Conservation (phyloP, 2,888 invertebrate species). For the Merodon equestris region DNA sequence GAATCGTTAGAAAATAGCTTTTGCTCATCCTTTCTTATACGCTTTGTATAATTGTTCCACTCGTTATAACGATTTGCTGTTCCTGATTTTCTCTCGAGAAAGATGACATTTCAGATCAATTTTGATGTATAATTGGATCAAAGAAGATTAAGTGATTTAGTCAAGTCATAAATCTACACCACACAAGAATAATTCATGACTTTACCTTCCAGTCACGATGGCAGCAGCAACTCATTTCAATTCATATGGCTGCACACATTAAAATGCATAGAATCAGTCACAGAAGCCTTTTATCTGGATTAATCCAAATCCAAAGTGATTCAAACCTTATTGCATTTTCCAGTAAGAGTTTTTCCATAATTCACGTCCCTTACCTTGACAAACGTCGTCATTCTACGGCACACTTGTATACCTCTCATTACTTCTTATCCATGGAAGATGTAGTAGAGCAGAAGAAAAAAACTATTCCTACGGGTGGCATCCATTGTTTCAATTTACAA, state of each 20-base stretch:
- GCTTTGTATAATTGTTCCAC: too few relatives aligned
- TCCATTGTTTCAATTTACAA: conserved; percentile 59
- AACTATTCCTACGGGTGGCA: conserved; percentile 48
- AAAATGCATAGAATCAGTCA: conserved; percentile 10
- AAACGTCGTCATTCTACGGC: conserved; percentile 41
- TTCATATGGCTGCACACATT: conserved; percentile 18
- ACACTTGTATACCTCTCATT: conserved; percentile 58
- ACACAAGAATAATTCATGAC: conserved; percentile 25
- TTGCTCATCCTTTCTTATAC: too few relatives aligned
- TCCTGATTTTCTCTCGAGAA: too few relatives aligned
- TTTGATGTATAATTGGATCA: too few relatives aligned
- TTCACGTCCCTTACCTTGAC: conserved; percentile 33
- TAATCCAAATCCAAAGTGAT: conserved; percentile 8
- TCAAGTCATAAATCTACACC: conserved; percentile 19
- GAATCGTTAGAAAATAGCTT: too few relatives aligned
- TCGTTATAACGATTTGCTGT: too few relatives aligned
- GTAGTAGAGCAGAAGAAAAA: too few relatives aligned
- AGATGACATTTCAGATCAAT: too few relatives aligned
- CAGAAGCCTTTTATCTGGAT: conserved; percentile 38
- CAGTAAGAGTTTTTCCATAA: conserved; percentile 17
- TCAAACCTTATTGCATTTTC: conserved; percentile 24
- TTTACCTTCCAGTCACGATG: not conserved
- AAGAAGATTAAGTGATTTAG: too few relatives aligned
- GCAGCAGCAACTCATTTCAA: conserved; percentile 9
- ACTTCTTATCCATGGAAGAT: conserved; percentile 25